Conservation (phyloP, 2,888 invertebrate genomes). For the Cheilosia vernalis region DNA sequence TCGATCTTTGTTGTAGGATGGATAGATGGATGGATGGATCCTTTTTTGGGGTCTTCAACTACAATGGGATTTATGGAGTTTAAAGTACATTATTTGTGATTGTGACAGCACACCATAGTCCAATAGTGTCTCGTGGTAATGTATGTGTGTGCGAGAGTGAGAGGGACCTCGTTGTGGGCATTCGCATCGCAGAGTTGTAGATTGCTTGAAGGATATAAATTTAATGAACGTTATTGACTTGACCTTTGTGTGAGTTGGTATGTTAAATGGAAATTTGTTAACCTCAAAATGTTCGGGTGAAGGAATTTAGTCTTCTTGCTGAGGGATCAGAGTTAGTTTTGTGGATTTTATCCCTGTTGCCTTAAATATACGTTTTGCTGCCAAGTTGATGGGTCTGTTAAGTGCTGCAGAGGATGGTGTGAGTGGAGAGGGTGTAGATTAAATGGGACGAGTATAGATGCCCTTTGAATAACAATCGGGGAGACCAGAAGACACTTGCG, state of each 20-base stretch:
- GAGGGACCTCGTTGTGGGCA: conserved; percentile 14
- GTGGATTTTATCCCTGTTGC: conserved; percentile 44
- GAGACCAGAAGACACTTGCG: background rate
- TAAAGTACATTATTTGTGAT: conserved; percentile 43
- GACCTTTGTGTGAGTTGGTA: conserved; percentile 67
- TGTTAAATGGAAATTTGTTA: conserved; percentile 72
- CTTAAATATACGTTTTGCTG: conserved; percentile 12
- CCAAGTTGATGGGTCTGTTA: conserved; percentile 36
- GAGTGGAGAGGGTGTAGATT: background rate
- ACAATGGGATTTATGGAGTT: conserved; percentile 56
- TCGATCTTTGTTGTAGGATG: conserved; percentile 18
- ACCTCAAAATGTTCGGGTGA: conserved; percentile 54
- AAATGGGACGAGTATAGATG: background rate
- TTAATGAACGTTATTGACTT: conserved; percentile 73
- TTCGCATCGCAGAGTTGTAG: conserved; percentile 1
- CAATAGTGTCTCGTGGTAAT: background rate
- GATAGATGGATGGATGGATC: conserved; percentile 21
- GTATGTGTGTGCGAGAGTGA: background rate
- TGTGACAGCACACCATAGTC: conserved; percentile 26
- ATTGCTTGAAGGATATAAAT: conserved; percentile 50
- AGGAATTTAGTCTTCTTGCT: conserved; percentile 4
- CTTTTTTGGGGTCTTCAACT: conserved; percentile 31
- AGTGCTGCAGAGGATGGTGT: background rate
- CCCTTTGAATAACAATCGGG: conserved; percentile 21
- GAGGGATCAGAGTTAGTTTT: conserved; percentile 19